Evolutionary conservation across 2,113 vertebrate species (phyloP), one percentile per base, ranked within the genome.

Genomic region (Vanacampus margaritifer): DNA sequence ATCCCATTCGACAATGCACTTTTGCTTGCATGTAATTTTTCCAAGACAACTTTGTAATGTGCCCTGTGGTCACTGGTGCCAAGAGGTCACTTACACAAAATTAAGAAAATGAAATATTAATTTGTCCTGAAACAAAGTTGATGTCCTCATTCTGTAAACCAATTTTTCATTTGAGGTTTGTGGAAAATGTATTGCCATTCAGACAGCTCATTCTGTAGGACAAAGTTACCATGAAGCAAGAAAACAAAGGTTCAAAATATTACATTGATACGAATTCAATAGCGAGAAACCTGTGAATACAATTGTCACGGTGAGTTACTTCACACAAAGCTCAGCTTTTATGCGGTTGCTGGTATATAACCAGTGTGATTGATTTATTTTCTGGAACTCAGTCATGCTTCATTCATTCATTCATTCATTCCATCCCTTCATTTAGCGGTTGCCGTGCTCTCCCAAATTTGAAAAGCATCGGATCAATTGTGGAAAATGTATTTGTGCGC

Each of bases 101-200:
- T 10, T 9, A 81, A 81, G 72, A 45, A 73, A 79, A 75, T 75
- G 73, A 53, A 74, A 79, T 75, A 65, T 69, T 32, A 2, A 32
- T 32, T 82, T 80, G 65, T 83, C 75, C 48, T 77, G 62, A 43
- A 62, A 68, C 50, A 32, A 78, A 65, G 75, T 74, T 76, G 28
- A 32, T 32, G 28, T 32, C 28, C 28, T 32, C 28, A 32, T 32
- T 32, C 28, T 32, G 2, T 32, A 32, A 32, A 32, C 28, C 28
- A 32, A 32, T 63, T 43, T 65, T 72, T 75, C 64, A 39, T 60
- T 46, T 24, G 12, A 43, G 61, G 71, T 54, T 68, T 32, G 28
- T 32, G 28, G 28, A 32, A 32, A 59, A 58, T 19, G 39, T 1
- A n/a, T 66, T 68, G 43, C 53, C 63, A 51, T 71, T 65, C 43